A percentile compares a stretch with the other conserved stretches of the same genome.
phyloP scores from a whole-genome alignment of 2,888 invertebrate species.

The Pollenia griseotomentosa region DNA sequence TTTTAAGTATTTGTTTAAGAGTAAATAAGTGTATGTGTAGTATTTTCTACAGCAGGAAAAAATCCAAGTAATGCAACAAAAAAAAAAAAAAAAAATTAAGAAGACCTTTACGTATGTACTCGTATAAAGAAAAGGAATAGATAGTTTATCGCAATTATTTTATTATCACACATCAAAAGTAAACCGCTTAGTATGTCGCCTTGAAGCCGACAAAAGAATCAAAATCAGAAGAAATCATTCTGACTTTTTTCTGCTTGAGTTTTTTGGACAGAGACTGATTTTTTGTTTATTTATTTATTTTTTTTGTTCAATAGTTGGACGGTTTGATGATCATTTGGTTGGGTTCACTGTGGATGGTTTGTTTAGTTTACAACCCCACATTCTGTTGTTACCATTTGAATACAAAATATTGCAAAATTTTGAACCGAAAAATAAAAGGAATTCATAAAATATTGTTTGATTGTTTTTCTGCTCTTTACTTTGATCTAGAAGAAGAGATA shows the following conservation, averaged over 20 bases:
- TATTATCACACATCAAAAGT: conserved; percentile 73
- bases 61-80: too few relatives aligned
- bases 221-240: conserved; percentile 65
- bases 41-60: conserved; percentile 46
- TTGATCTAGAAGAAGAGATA: conserved; percentile 47
- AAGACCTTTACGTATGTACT: conserved; percentile 49
- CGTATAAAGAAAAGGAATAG: conserved; percentile 63
- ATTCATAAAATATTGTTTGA: conserved; percentile 36
- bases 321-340: background rate
- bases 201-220: conserved; percentile 72
- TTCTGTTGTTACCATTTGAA: conserved; percentile 62
- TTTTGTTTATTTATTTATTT: background rate
- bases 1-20: conserved; percentile 23
- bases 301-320: background rate
- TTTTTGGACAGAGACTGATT: conserved; percentile 49
- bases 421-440: conserved; percentile 13
- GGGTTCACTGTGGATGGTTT: conserved; percentile 22
- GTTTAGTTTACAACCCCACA: conserved; percentile 41
- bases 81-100: conserved; percentile 15
- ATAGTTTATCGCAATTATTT: conserved; percentile 74
- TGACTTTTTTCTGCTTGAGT: conserved; percentile 28
- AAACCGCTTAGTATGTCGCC: conserved; percentile 67
- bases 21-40: background rate
- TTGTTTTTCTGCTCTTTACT: conserved; percentile 12
- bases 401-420: conserved; percentile 57